These are phyloP conservation scores for Solenopsis invicta DNA, from an alignment of 1,140 invertebrate species.

Conservation along the genomic window DNA sequence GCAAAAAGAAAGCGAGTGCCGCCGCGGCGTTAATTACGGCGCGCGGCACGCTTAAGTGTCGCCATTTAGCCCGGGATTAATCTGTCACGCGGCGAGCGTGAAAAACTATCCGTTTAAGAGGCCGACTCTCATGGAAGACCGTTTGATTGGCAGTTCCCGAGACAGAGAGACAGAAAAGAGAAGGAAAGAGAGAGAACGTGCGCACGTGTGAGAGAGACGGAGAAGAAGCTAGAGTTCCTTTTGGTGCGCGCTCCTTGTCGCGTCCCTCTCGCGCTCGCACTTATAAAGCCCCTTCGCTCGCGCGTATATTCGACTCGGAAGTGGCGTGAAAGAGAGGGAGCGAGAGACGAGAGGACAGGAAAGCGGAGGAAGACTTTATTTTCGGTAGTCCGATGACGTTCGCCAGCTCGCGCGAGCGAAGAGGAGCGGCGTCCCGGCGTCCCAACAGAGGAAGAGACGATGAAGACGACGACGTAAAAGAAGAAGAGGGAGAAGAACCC, in stretches of 20 bases:
- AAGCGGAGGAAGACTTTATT: conserved; percentile 74
- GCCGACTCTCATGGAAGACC: conserved; percentile 62
- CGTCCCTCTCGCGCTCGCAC: conserved; percentile 52
- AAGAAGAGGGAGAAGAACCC: conserved; percentile 32
- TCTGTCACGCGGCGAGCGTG: conserved; percentile 72
- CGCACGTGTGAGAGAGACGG: not conserved
- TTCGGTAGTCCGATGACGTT: conserved; percentile 72
- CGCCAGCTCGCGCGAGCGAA: conserved; percentile 64
- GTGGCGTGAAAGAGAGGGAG: conserved; percentile 61
- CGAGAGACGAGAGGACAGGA: conserved; percentile 48
- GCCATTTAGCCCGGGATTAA: conserved; percentile 73
- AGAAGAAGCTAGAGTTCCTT: conserved; percentile 40
- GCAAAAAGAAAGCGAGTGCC: not conserved
- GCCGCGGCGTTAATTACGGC: conserved; percentile 69
- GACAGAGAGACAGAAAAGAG: conserved; percentile 45
- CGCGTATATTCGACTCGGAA: conserved; percentile 68
- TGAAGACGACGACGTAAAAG: conserved; percentile 60
- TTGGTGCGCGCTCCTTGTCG: conserved; percentile 34
- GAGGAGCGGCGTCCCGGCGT: conserved; percentile 41
- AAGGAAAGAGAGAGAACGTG: not conserved
- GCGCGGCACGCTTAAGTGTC: conserved; percentile 65
- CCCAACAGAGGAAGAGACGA: conserved; percentile 57
- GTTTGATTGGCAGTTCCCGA: conserved; percentile 77
- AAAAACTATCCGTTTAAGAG: conserved; percentile 76
- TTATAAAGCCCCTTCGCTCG: conserved; percentile 66